Conservation (phyloP, 2,888 invertebrate genomes). For the Nymphalis urticae region DNA sequence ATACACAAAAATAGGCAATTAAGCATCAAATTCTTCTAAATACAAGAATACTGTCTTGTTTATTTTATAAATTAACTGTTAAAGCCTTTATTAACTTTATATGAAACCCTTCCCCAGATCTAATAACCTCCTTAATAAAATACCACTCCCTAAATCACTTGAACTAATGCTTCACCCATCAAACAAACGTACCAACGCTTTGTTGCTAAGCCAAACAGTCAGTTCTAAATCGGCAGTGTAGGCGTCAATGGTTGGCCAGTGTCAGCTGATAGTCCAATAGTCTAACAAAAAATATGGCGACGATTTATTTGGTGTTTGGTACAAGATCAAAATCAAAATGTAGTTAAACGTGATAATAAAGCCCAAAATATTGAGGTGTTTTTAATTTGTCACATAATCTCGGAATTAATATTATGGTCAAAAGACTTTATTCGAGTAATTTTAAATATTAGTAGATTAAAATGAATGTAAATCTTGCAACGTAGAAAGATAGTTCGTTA, state of each 20-base stretch:
- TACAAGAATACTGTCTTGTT: too few relatives aligned
- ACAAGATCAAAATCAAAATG: slow-evolving; percentile 27
- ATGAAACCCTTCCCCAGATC: too few relatives aligned
- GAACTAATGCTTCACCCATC: slow-evolving; percentile 48
- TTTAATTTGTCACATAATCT: not conserved
- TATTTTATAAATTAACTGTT: too few relatives aligned
- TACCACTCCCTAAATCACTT: slow-evolving; percentile 25
- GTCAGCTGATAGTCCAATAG: slow-evolving; percentile 54
- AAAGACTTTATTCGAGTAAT: too few relatives aligned
- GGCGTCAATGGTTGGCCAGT: slow-evolving; percentile 47
- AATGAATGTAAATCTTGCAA: too few relatives aligned
- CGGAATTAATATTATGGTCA: not conserved
- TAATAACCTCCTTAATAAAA: slow-evolving; percentile 1
- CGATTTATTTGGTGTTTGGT: slow-evolving; percentile 54
- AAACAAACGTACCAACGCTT: slow-evolving; percentile 43
- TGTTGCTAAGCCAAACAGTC: slow-evolving; percentile 45
- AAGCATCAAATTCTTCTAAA: too few relatives aligned
- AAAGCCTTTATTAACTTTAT: too few relatives aligned
- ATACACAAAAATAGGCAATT: too few relatives aligned
- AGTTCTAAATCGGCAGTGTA: slow-evolving; percentile 50
- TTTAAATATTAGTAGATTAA: too few relatives aligned
- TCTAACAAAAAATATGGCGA: slow-evolving; percentile 59
- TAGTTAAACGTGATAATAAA: not conserved
- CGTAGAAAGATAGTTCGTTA: too few relatives aligned
- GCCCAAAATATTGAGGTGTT: not conserved